Evolutionary conservation across 2,113 vertebrate genomes (phyloP), one percentile per base, ranked within the genome.

Genomic region (Gyps fulvus): DNA sequence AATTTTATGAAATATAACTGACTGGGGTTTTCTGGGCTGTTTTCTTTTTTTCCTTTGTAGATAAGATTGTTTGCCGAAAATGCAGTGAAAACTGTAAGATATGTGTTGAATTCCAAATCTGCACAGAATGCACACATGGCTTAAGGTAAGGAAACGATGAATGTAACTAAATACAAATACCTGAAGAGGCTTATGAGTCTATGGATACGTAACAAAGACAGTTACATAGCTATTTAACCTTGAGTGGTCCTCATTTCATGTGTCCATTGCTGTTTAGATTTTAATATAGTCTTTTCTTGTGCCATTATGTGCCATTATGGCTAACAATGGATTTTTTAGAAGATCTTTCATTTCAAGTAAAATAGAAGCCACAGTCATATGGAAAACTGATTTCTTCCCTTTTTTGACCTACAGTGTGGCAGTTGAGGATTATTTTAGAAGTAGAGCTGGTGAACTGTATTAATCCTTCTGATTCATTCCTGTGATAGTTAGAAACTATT

Each of bases 401-500:
- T 59, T 59, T 59, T 59, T 36, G 34, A 59, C 83, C 59, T 32
- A 58, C 59, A 50, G 42, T 81, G 50, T 73, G 36, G 65, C 70
- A 85, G 34, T 77, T 66, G 72, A 82, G 52, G 78, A 90, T 96
- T 94, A 54, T 54, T 87, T n/a, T 63, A 42, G 57, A 91, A 54
- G 63, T 88, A 78, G 69, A 87, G 66, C 59, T 72, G 49, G 27
- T 82, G 81, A 96, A 79, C 89, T 87, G 66, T 79, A 40, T 87
- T 93, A 90, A 90, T 92, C 79, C 69, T 59, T 62, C 67, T 89
- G 86, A 93, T 92, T 93, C 88, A 86, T 90, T 61, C 59, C n/a
- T 61, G 59, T 61, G 59, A 61, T 38, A 61, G n/a, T 47, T 47
- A 49, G 47, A 61, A 38, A 61, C 59, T 61, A 61, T 61, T 61